Conservation (phyloP, 2,113 vertebrate species). For the Lonchura striata region DNA sequence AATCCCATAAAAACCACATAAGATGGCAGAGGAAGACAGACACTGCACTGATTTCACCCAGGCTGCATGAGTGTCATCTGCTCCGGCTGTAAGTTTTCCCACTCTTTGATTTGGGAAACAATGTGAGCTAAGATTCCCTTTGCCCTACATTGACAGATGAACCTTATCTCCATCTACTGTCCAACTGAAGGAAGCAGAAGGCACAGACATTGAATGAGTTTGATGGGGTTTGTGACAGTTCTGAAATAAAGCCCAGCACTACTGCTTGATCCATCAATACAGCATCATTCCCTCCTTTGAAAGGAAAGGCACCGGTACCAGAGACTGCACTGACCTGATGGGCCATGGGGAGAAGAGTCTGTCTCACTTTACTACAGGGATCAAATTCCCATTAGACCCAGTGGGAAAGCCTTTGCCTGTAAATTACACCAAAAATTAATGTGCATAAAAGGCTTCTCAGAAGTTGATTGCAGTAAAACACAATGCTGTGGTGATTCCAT, state of each 20-base stretch:
- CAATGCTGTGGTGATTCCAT: not conserved
- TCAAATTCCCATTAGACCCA: not conserved
- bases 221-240: not conserved
- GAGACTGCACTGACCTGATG: not conserved
- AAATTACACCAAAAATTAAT: constrained; percentile 12
- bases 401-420: not conserved
- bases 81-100: not conserved
- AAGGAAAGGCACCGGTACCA: not conserved
- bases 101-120: not conserved
- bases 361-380: not conserved
- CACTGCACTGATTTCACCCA: not conserved
- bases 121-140: not conserved
- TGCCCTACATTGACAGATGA: not conserved
- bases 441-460: not conserved
- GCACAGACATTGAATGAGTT: not conserved
- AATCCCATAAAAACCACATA: not conserved
- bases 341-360: not conserved
- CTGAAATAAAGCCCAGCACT: not conserved
- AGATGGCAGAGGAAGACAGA: fast-evolving
- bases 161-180: not conserved
- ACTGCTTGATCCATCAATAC: not conserved
- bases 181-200: not conserved
- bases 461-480: not conserved
- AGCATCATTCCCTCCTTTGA: not conserved
- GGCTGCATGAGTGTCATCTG: not conserved